Percentiles rank a stretch among this genome's conserved stretches.
phyloP scores from a whole-genome alignment of 2,888 invertebrate genomes.

The Carpatolechia fugitivella region DNA sequence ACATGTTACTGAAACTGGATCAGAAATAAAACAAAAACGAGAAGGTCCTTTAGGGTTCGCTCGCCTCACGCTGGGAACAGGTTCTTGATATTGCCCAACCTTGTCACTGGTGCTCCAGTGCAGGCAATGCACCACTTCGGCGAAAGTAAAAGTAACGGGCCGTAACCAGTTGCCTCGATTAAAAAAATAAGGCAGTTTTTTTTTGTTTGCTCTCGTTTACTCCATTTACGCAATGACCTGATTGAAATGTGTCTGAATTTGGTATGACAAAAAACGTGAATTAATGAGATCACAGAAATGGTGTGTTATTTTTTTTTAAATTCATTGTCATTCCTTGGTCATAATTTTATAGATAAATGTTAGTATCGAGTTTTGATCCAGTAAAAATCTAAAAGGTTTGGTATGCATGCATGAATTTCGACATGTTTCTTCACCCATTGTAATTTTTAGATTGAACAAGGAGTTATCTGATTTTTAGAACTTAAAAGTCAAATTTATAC shows the following conservation, averaged over 20 bases:
- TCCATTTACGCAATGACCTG: constrained; percentile 24
- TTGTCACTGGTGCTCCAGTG: constrained; percentile 70
- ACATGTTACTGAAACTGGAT: neutral
- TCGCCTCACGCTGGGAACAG: constrained; percentile 34
- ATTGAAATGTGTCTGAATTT: neutral
- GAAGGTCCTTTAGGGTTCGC: neutral
- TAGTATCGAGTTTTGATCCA: too few relatives aligned
- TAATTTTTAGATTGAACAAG: too few relatives aligned
- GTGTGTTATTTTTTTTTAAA: too few relatives aligned
- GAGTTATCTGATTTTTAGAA: too few relatives aligned
- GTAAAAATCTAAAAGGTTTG: too few relatives aligned
- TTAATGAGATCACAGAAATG: too few relatives aligned
- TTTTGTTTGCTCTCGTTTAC: constrained; percentile 11
- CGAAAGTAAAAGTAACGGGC: constrained; percentile 67
- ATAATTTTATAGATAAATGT: too few relatives aligned
- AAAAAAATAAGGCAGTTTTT: constrained; percentile 4
- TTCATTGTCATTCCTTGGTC: too few relatives aligned
- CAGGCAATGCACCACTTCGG: constrained; percentile 59
- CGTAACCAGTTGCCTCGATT: constrained; percentile 31
- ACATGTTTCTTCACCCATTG: too few relatives aligned
- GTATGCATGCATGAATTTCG: too few relatives aligned
- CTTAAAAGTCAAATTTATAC: too few relatives aligned
- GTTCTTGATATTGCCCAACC: constrained; percentile 65
- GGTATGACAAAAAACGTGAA: neutral
- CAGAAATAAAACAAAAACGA: neutral